Conservation (phyloP, 2,888 invertebrate genomes). For the Meandrusa payeni region DNA sequence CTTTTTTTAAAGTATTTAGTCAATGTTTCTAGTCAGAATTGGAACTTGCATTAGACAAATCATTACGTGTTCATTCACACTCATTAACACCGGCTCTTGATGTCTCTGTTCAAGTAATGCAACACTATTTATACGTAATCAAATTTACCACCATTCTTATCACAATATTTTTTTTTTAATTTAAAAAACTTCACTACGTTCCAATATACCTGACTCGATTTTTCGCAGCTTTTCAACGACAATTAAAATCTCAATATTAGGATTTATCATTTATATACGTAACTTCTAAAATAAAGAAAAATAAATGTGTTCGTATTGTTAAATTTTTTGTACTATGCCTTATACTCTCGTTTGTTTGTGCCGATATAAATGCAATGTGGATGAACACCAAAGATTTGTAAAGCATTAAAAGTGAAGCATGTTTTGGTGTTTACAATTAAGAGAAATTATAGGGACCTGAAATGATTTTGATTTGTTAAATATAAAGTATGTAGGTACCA, state of each 20-base stretch:
- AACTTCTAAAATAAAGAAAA: constrained; percentile 56
- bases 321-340: constrained; percentile 53
- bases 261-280: constrained; percentile 56
- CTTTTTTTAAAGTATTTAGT: constrained; percentile 42
- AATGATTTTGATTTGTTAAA: constrained; percentile 70
- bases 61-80: constrained; percentile 34
- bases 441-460: constrained; percentile 80
- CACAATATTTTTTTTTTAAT: too few species aligned
- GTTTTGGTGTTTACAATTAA: constrained; percentile 78
- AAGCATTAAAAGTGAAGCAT: constrained; percentile 53
- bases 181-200: constrained; percentile 36
- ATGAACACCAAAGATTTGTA: constrained; percentile 80
- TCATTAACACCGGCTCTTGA: too few species aligned
- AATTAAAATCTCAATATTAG: constrained; percentile 75
- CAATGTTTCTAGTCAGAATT: constrained; percentile 75
- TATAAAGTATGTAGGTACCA: constrained; percentile 74
- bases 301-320: constrained; percentile 75
- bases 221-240: constrained; percentile 77
- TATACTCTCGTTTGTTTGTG: constrained; percentile 61
- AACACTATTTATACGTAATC: too few species aligned
- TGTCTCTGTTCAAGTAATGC: too few species aligned
- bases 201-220: constrained; percentile 57
- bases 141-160: too few species aligned
- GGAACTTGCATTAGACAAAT: constrained; percentile 58
- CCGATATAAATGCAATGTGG: constrained; percentile 70